Evolutionary conservation across 1,140 invertebrate species (phyloP), one percentile per base, ranked within the genome.

Genomic region (Micrasema longulum): DNA sequence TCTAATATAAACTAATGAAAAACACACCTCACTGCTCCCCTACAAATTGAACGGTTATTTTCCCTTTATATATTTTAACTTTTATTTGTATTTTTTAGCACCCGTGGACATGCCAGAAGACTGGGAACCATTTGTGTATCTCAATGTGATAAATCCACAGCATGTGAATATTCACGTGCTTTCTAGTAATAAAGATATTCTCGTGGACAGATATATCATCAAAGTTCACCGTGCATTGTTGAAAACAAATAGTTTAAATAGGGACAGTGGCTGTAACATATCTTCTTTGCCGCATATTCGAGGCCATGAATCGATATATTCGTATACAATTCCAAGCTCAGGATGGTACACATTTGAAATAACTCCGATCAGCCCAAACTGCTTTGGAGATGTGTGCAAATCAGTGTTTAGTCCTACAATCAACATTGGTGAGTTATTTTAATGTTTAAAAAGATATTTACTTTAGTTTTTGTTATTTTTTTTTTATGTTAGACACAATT

Each of bases 51-150:
- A n/a, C n/a, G n/a, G n/a, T n/a, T n/a, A n/a, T n/a, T n/a, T n/a
- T n/a, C n/a, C n/a, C n/a, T n/a, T n/a, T n/a, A n/a, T n/a, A n/a
- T n/a, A n/a, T n/a, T 45, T 1, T 23, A 1, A 20, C 18, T 23
- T 14, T 18, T 0, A 60, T 60, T 2, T 63, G 2, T 48, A n/a
- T 31, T 48, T 65, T 64, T 2, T 45, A 65, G 41, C 23, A 12
- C 23, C 62, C 12, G 22, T 23, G 23, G 18, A 35, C 31, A 31
- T 23, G n/a, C 18, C 18, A n/a, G 14, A 65, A 2, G 45, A 53
- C 23, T 68, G 48, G 48, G 16, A 55, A 3, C 69, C 73, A n/a
- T 75, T 75, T 72, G 36, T 72, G 18, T 75, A 75, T 71, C 23
- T 72, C 35, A 57, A 68, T 47, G 12, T 69, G 11, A 22, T 43